A percentile compares a stretch with the other conserved stretches of the same genome.
These are phyloP conservation scores for Maconellicoccus hirsutus DNA, from an alignment of 1,140 invertebrate species.

Conservation along the genomic window DNA sequence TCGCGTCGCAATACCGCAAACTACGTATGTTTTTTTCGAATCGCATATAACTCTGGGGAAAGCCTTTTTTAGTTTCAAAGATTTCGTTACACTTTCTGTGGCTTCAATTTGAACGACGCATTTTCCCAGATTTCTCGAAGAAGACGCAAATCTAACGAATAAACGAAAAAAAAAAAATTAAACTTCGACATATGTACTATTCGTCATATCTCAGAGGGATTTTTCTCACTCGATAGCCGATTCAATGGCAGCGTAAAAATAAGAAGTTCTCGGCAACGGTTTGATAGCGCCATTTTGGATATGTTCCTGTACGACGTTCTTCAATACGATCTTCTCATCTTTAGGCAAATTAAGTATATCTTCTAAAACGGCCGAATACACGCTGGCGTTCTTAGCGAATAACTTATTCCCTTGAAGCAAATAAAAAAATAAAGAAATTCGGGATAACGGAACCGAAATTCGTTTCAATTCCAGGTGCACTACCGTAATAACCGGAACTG, in stretches of 20 bases:
- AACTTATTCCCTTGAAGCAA: neutral
- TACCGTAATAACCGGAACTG: neutral
- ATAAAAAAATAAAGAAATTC: neutral
- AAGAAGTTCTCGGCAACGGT: neutral
- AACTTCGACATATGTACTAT: neutral
- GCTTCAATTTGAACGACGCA: neutral
- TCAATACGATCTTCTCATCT: neutral
- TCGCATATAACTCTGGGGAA: neutral
- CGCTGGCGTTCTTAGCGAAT: neutral
- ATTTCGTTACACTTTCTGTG: neutral
- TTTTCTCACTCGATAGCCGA: neutral
- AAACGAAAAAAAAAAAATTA: neutral
- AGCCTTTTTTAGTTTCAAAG: neutral
- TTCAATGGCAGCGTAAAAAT: neutral
- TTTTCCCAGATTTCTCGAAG: neutral
- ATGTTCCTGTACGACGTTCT: neutral
- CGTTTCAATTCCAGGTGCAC: neutral
- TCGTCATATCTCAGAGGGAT: too few relatives aligned
- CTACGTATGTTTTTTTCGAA: neutral
- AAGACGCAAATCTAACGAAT: neutral
- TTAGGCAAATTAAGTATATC: constrained; percentile 4
- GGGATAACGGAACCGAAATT: neutral
- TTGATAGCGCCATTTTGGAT: neutral
- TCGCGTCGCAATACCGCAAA: too few relatives aligned
- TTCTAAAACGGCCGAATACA: neutral